phyloP scores from a whole-genome alignment of 53 echinoderm and acorn worm species.

The Apostichopus leukothele region DNA sequence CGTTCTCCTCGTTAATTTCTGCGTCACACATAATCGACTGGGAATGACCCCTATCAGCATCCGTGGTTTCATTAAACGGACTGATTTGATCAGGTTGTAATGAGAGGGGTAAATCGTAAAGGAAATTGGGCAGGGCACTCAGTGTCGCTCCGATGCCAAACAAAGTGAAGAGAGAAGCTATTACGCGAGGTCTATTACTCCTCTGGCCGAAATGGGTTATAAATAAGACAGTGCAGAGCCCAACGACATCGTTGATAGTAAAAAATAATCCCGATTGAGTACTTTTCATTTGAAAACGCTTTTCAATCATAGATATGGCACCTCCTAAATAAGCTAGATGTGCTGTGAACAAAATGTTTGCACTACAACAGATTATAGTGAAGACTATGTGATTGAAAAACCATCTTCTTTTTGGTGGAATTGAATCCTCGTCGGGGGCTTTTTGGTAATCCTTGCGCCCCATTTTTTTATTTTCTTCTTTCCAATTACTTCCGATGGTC shows the following conservation, averaged over 20 bases:
- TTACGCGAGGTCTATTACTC: conserved; percentile 64
- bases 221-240: conserved; percentile 74
- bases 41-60: background rate
- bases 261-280: conserved; percentile 77
- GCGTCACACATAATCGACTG: conserved; percentile 21
- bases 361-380: conserved; percentile 43
- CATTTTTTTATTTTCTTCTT: too few species aligned
- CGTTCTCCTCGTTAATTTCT: conserved; percentile 8
- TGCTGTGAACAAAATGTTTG: conserved; percentile 47
- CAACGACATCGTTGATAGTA: conserved; percentile 75
- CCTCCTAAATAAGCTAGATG: conserved; percentile 66
- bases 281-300: conserved; percentile 86
- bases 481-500: too few species aligned
- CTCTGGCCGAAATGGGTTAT: conserved; percentile 86
- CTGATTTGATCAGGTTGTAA: background rate
- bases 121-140: conserved; percentile 75
- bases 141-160: conserved; percentile 68
- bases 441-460: too few species aligned
- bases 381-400: conserved; percentile 62
- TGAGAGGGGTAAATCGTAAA: conserved; percentile 61
- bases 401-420: background rate
- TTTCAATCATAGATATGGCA: conserved; percentile 78
- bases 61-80: background rate
- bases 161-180: conserved; percentile 1
- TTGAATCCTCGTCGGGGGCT: too few species aligned